Evolutionary conservation across 2,113 vertebrate species (phyloP).

Genomic region (Chaetodon auriga): DNA sequence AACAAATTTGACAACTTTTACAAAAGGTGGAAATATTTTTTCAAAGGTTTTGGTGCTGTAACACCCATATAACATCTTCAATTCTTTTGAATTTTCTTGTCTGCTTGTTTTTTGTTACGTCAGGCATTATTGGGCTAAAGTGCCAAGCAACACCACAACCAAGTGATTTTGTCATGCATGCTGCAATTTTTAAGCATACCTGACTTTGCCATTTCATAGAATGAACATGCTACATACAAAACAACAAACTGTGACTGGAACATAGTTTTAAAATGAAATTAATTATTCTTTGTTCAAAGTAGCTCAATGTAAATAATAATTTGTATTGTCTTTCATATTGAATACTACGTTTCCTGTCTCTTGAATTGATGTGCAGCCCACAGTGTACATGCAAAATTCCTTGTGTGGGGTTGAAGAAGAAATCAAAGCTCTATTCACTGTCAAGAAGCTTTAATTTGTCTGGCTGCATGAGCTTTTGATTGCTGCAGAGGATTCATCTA

Average conservation of each 20-base stretch:
- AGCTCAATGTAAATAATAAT: background rate
- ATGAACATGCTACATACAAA: background rate
- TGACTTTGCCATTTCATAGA: too few relatives aligned
- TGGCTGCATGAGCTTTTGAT: conserved; percentile 54
- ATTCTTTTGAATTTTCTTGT: too few relatives aligned
- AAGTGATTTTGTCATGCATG: background rate
- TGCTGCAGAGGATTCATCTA: conserved; percentile 32
- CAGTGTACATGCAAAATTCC: conserved; percentile 29
- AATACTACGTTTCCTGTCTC: background rate
- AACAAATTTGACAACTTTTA: too few relatives aligned
- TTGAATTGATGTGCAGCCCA: conserved; percentile 12
- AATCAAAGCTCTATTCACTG: conserved; percentile 65
- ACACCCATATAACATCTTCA: too few relatives aligned
- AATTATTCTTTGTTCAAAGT: background rate
- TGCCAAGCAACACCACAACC: too few relatives aligned
- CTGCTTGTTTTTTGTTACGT: too few relatives aligned
- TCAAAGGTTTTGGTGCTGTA: too few relatives aligned
- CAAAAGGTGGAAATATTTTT: too few relatives aligned
- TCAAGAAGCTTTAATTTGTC: conserved; percentile 63
- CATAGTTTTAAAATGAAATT: background rate
- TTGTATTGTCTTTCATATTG: too few relatives aligned
- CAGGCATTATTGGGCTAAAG: too few relatives aligned
- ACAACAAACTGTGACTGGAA: background rate
- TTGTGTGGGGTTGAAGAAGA: conserved; percentile 41
- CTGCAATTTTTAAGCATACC: background rate